Conservation (phyloP, 2,113 vertebrate species). For the Myotis brandtii region DNA sequence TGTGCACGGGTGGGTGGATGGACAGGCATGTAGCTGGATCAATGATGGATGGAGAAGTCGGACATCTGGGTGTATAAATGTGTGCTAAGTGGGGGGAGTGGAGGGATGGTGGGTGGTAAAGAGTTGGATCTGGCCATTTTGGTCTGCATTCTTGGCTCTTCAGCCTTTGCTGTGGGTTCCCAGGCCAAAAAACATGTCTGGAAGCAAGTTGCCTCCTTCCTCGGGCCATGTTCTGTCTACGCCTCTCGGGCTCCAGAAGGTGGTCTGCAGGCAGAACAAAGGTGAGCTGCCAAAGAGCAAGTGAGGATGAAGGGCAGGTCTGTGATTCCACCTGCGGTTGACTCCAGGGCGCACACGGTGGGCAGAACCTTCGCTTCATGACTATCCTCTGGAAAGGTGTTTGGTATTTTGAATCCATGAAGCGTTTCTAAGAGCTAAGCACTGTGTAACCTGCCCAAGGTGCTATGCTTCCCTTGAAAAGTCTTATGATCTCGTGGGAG, state of each 20-base stretch:
- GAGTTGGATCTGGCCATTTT: not conserved
- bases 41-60: no score
- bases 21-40: no score
- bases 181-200: not conserved
- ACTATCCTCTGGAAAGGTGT: not conserved
- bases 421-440: constrained; percentile 24
- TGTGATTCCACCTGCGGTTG: not conserved
- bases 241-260: not conserved
- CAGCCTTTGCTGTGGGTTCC: not conserved
- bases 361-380: not conserved
- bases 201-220: not conserved
- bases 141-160: not conserved
- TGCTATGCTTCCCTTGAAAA: not conserved
- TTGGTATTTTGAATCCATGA: not conserved
- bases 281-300: not conserved
- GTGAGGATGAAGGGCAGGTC: not conserved
- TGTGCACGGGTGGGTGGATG: no score
- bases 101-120: no score
- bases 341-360: not conserved
- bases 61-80: no score
- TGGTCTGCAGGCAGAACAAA: not conserved
- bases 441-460: not conserved
- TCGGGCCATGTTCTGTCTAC: not conserved
- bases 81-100: no score
- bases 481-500: not conserved